These are phyloP conservation scores for Cydia splendana DNA, from an alignment of 1,140 invertebrate genomes.

Conservation along the genomic window DNA sequence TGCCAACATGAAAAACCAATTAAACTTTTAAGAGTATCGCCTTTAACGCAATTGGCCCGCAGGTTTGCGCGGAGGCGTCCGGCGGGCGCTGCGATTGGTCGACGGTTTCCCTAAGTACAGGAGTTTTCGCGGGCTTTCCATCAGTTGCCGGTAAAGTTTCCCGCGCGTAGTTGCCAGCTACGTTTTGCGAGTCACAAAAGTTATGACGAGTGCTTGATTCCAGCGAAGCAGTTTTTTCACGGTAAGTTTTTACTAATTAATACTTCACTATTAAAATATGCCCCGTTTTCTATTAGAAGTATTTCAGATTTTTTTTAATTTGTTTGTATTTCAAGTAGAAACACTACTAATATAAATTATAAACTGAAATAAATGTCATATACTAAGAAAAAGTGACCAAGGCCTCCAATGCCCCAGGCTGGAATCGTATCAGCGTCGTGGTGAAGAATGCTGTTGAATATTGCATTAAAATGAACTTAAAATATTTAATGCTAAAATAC, in stretches of 20 bases:
- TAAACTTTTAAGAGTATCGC: slow-evolving; percentile 62
- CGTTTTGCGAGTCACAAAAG: slow-evolving; percentile 9
- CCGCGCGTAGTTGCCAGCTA: slow-evolving; percentile 48
- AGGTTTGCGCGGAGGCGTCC: slow-evolving; percentile 52
- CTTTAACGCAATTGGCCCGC: slow-evolving; percentile 60
- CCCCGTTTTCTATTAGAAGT: neutral
- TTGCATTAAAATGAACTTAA: neutral
- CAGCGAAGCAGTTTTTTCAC: neutral
- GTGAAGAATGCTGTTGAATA: neutral
- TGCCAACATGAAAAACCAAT: slow-evolving; percentile 61
- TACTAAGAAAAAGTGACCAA: too few species aligned
- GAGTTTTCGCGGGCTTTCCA: slow-evolving; percentile 70
- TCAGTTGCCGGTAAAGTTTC: slow-evolving; percentile 64
- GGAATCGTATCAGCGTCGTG: neutral
- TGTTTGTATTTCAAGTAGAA: too few species aligned
- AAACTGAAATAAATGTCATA: too few species aligned
- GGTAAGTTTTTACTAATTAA: neutral
- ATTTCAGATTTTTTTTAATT: too few species aligned
- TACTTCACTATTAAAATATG: neutral
- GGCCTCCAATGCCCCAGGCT: too few species aligned
- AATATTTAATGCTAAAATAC: neutral
- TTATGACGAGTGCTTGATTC: slow-evolving; percentile 29
- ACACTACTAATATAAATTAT: too few species aligned
- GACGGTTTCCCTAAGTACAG: slow-evolving; percentile 60
- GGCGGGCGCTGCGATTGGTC: slow-evolving; percentile 56